Conservation (phyloP, 2,797 vertebrate species). For the Anniella stebbinsi region DNA sequence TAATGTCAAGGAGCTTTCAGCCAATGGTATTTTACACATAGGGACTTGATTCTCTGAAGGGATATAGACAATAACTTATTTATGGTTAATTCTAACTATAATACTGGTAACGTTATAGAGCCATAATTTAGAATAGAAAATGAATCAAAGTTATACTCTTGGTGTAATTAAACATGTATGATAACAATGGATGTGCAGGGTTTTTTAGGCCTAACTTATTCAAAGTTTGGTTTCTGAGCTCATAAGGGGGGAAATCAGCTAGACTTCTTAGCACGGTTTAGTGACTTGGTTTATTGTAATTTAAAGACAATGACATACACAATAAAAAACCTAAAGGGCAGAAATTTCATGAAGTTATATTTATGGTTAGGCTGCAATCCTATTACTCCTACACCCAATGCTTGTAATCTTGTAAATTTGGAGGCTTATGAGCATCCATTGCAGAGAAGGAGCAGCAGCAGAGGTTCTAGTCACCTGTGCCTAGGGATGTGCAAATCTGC, state of each 20-base stretch:
- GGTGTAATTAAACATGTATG: neutral
- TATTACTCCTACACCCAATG: no score
- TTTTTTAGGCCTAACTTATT: neutral
- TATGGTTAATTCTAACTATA: neutral
- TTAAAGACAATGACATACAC: neutral
- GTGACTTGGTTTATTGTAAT: neutral
- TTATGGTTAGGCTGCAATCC: neutral
- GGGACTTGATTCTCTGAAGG: neutral
- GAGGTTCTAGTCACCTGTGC: no score
- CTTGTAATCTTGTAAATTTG: no score
- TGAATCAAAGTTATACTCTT: neutral
- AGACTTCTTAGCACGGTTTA: neutral
- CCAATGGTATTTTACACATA: neutral
- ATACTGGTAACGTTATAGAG: neutral
- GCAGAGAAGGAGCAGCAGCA: no score
- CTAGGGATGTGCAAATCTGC: no score
- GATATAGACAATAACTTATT: neutral
- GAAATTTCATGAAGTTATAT: neutral
- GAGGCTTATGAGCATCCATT: no score
- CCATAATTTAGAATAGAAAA: constrained; percentile 21
- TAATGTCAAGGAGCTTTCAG: neutral
- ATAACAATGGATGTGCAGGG: neutral
- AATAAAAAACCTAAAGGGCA: neutral
- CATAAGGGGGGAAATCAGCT: neutral
- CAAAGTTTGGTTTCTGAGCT: neutral